Conservation (phyloP, 2,888 invertebrate species). For the Tortrix viridana region DNA sequence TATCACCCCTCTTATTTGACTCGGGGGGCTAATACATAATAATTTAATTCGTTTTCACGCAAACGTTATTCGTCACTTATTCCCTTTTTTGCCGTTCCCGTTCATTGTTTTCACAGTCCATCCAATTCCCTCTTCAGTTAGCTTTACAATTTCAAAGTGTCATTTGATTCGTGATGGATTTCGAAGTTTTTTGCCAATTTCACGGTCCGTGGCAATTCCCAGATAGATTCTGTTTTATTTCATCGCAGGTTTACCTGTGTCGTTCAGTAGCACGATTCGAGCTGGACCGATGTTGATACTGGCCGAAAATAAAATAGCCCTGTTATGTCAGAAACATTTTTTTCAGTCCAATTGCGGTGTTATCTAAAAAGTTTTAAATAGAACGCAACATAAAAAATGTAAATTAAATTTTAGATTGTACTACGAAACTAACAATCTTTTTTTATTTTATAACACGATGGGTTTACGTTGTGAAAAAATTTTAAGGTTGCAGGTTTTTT, state of each 20-base stretch:
- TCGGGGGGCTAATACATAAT: no score
- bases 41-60: constrained; percentile 23
- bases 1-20: no score
- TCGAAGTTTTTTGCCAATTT: constrained; percentile 80
- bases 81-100: constrained; percentile 71
- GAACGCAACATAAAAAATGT: no score
- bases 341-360: background rate
- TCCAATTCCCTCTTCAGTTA: constrained; percentile 77
- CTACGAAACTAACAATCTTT: no score
- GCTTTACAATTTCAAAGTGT: constrained; percentile 81
- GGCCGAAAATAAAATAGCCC: constrained; percentile 1
- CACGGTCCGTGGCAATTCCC: constrained; percentile 70
- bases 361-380: background rate
- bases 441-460: no score
- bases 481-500: no score
- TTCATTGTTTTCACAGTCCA: constrained; percentile 78
- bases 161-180: constrained; percentile 82
- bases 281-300: constrained; percentile 3
- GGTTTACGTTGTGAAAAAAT: no score
- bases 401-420: no score
- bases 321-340: constrained; percentile 5
- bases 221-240: constrained; percentile 68
- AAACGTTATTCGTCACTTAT: constrained; percentile 63
- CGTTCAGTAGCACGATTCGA: constrained; percentile 1
- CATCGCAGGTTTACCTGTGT: constrained; percentile 46